phyloP scores from a whole-genome alignment of 2,797 vertebrate genomes.

The Eospalax fontanierii region DNA sequence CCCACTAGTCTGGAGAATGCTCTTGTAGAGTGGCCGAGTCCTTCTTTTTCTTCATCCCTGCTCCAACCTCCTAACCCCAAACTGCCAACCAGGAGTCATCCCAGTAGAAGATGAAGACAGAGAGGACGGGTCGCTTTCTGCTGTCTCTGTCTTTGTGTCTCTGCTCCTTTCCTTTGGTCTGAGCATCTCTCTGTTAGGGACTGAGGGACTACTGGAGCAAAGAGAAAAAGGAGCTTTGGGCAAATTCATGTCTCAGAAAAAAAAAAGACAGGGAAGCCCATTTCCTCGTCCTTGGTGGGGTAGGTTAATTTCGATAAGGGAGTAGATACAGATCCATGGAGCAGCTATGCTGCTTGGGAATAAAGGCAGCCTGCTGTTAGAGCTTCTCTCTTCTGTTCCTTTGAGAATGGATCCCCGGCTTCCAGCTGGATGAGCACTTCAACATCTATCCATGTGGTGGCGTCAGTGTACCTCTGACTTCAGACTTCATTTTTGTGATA shows the following conservation, averaged over 20 bases:
- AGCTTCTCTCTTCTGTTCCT: not conserved
- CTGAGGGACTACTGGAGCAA: not conserved
- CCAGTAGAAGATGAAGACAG: not conserved
- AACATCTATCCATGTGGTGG: not conserved
- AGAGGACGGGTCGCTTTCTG: not conserved
- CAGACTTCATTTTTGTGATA: no score
- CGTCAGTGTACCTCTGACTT: not conserved
- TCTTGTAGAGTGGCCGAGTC: not conserved
- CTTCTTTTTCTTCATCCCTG: not conserved
- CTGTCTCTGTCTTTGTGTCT: not conserved
- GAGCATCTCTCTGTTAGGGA: not conserved
- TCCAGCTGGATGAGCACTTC: not conserved
- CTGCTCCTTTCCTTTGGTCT: not conserved
- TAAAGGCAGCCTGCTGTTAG: not conserved
- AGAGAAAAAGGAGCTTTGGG: not conserved
- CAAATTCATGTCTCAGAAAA: not conserved
- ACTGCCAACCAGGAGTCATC: not conserved
- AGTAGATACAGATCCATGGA: not conserved
- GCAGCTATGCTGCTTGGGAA: not conserved
- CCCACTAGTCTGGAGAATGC: not conserved
- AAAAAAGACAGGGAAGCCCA: not conserved
- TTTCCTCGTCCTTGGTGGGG: not conserved
- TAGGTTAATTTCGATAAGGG: not conserved
- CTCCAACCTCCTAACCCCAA: not conserved
- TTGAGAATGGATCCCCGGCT: not conserved